Evolutionary conservation across 2,888 invertebrate genomes (phyloP), one percentile per base, ranked within the genome.

Genomic region (Stomorhina lunata): DNA sequence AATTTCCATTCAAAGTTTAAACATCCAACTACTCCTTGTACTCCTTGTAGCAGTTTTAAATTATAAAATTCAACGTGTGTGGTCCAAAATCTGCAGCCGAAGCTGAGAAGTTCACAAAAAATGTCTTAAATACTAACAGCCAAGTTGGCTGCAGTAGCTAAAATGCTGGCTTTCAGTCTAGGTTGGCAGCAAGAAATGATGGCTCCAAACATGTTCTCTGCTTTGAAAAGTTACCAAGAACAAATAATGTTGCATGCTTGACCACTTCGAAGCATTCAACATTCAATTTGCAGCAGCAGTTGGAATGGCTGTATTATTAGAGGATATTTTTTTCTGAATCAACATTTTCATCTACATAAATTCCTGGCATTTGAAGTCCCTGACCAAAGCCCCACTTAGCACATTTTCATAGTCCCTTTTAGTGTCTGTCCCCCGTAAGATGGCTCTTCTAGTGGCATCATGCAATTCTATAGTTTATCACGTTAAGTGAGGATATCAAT

Each of bases 1-100:
- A 82, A 82, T 82, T 82, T 82, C 75, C 75, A 75, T 80, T 79
- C 82, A 79, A 82, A 82, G 68, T 73, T 61, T 53, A 66, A 40
- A 59, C 10, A 68, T 7, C 25, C 7, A 69, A 75, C 61, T 72
- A 77, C 48, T 12, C 10, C 20, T 22, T 6, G 6, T 27, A 45
- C 61, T 37, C 79, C 82, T 79, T 76, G 71, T 71, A 79, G 79
- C 79, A 76, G 75, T 82, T 82, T 82, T 79, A 82, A 82, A 82
- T 82, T 82, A 82, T 82, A 82, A 82, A 82, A 59, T 66, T 79
- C 84, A 76, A 82, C 84, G 84, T 84, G 84, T 84, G 84, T 84
- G 84, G 84, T 84, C 84, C 88, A 86, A 86, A 86, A 86, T 86
- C 84, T 69, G 72, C 77, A 66, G 72, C 77, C 37, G 43, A 73